phyloP scores from a whole-genome alignment of 2,113 vertebrate species.

The Nibea albiflora region DNA sequence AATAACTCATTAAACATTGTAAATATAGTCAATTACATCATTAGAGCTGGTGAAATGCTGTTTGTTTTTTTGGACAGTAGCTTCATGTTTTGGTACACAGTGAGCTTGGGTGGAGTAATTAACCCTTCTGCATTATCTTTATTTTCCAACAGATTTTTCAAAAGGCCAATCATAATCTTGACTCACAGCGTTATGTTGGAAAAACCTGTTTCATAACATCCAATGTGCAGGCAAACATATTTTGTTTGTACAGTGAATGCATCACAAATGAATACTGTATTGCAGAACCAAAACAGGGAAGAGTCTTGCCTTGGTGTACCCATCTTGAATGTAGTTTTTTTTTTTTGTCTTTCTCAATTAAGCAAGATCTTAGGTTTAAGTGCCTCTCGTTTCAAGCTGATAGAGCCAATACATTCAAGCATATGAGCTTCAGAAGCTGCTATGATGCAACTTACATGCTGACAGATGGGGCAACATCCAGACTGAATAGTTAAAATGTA shows the following conservation, averaged over 20 bases:
- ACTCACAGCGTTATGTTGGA: slow-evolving; percentile 22
- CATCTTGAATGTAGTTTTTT: slow-evolving; percentile 3
- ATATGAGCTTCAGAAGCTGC: slow-evolving; percentile 60
- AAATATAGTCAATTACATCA: slow-evolving; percentile 32
- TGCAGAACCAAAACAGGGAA: slow-evolving; percentile 39
- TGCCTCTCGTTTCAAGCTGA: slow-evolving; percentile 59
- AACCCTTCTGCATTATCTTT: slow-evolving; percentile 7
- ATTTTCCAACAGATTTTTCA: slow-evolving; percentile 33
- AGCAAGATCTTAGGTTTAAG: slow-evolving; percentile 35
- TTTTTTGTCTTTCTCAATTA: slow-evolving; percentile 8
- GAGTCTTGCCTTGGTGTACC: slow-evolving; percentile 30
- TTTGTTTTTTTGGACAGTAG: slow-evolving; percentile 3
- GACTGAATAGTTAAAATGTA: slow-evolving; percentile 2
- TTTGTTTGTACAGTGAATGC: slow-evolving; percentile 5
- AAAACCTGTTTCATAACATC: slow-evolving; percentile 38
- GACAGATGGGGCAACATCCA: slow-evolving; percentile 64
- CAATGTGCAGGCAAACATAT: slow-evolving; percentile 16
- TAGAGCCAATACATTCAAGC: slow-evolving; percentile 60
- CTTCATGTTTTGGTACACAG: slow-evolving; percentile 39
- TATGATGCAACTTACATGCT: slow-evolving; percentile 75
- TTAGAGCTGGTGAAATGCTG: slow-evolving; percentile 41
- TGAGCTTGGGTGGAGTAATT: slow-evolving; percentile 30
- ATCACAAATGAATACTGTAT: not conserved
- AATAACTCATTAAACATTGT: slow-evolving; percentile 42
- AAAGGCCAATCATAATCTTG: slow-evolving; percentile 49